Base-by-base conservation (phyloP, 2,888 invertebrate genomes). In the Bellardia bayeri region DNA sequence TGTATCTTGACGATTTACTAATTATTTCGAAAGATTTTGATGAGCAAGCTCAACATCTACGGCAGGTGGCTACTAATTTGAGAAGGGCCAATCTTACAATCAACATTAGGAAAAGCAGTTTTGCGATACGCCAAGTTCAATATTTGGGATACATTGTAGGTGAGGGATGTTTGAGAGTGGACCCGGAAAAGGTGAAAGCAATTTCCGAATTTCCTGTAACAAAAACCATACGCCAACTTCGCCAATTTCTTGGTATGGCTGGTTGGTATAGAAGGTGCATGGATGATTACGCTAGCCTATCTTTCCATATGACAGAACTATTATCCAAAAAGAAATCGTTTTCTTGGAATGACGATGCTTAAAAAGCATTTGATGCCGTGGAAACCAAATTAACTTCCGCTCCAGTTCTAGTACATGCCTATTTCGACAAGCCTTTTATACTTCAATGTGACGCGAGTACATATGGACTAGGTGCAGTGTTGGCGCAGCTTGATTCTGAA, bases 201-300 rank as follows among this genome's bases (percentile, higher is more conserved):
- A 42, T 42, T 42, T 42, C 42, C 7, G 42, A 42, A 42, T 42
- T 42, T 9, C 42, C 42, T 3, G 42, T 42, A 5, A 3, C 42
- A 42, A 42, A 42, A 42, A 5, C 42, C 3, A 7, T 42, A 42
- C 42, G 16, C 3, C 49, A 68, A n/a, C 49, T 68, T 4, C 68
- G 68, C 4, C 68, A 45, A 30, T 68, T 75, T n/a, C 23, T 75
- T 9, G 63, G 63, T 16, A 42, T 74, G 11, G 61, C 74, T 0
- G 74, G 75, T 8, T 75, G 63, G 42, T 42, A 42, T 7, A 3
- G 42, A 5, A 42, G 42, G 7, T 42, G 3, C 7, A 42, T 42
- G 3, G 75, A 63, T 0, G 63, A 76, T 16, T 76, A 64, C 37
- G 30, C 63, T 0, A 33, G 13, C 8, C 3, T 76, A 14, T 37